These are phyloP conservation scores for Gopherus evgoodei DNA, from an alignment of 2,113 vertebrate genomes.

Conservation along the genomic window DNA sequence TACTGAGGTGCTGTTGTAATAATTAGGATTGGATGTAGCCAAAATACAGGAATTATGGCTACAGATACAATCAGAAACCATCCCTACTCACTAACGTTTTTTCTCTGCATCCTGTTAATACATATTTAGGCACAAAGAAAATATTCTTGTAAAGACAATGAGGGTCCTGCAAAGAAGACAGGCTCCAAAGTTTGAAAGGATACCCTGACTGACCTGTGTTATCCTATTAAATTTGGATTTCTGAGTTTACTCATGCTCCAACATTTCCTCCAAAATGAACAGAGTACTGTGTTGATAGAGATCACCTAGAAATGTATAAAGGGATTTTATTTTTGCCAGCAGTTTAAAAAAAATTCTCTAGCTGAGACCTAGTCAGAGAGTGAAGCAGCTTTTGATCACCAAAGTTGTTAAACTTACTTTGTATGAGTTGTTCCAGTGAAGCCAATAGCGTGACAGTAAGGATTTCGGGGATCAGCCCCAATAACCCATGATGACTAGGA, in stretches of 20 bases:
- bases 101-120: neutral
- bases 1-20: neutral
- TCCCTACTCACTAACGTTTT: neutral
- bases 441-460: fast-evolving
- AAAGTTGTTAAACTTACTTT: neutral
- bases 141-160: neutral
- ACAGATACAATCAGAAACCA: neutral
- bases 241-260: neutral
- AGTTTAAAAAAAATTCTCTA: neutral
- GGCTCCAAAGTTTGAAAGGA: neutral
- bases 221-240: neutral
- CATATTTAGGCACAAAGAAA: neutral
- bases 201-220: neutral
- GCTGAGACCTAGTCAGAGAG: neutral
- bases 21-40: neutral
- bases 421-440: neutral
- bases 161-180: neutral
- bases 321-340: neutral
- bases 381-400: neutral
- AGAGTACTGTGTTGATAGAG: neutral
- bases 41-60: neutral
- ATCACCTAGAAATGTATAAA: neutral
- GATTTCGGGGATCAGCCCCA: neutral
- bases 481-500: neutral
- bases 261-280: neutral